Evolutionary conservation across 2,888 invertebrate species (phyloP).

Genomic region (Xestia xanthographa): DNA sequence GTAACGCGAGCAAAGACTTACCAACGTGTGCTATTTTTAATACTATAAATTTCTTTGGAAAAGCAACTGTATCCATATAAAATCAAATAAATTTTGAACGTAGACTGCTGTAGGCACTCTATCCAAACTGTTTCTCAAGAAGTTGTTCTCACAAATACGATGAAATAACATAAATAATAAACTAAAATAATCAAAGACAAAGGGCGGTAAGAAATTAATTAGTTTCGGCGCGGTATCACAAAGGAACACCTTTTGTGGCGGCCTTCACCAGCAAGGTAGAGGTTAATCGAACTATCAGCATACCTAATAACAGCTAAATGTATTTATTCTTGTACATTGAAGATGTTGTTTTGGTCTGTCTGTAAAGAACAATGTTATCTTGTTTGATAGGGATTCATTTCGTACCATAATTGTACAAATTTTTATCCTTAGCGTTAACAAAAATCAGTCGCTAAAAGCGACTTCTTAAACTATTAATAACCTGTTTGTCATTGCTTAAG

Average conservation of each 20-base stretch:
- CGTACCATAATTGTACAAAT: neutral
- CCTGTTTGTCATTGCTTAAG: neutral
- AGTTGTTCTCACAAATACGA: neutral
- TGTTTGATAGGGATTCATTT: neutral
- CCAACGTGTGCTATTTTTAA: neutral
- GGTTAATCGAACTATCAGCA: slow-evolving; percentile 29
- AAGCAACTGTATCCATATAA: neutral
- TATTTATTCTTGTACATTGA: no score
- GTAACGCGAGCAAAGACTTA: neutral
- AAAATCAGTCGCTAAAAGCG: neutral
- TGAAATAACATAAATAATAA: slow-evolving; percentile 2
- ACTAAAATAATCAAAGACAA: slow-evolving; percentile 23
- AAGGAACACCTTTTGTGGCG: slow-evolving; percentile 33
- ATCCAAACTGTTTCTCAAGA: neutral
- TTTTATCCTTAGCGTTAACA: neutral
- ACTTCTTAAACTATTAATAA: neutral
- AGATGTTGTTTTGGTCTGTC: no score
- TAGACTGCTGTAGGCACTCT: neutral
- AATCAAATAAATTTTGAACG: neutral
- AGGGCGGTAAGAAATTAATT: slow-evolving; percentile 47
- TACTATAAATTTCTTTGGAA: neutral
- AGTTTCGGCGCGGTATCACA: slow-evolving; percentile 39
- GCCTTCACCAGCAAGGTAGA: slow-evolving; percentile 17
- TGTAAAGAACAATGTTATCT: neutral
- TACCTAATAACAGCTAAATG: no score